These are phyloP conservation scores for Rhopalosiphum nymphaeae DNA, from an alignment of 2,888 invertebrate genomes.

Conservation along the genomic window DNA sequence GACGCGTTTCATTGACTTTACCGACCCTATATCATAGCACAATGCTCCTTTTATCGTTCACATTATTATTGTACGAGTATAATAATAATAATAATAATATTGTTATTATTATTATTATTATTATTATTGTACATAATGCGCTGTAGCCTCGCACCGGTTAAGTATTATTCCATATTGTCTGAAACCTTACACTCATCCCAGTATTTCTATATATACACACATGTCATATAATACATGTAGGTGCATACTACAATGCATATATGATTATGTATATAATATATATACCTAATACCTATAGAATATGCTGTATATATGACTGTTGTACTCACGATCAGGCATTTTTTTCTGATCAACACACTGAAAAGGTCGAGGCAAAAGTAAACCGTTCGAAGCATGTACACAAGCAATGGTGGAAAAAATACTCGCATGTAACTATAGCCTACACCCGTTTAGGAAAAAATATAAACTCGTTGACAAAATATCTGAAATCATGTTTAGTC, in stretches of 20 bases:
- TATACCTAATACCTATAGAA: neutral
- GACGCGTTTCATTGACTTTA: constrained; percentile 59
- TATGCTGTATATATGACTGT: neutral
- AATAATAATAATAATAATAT: constrained; percentile 2
- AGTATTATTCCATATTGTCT: constrained; percentile 3
- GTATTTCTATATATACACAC: neutral
- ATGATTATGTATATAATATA: neutral
- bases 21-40: neutral
- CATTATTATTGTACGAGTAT: constrained; percentile 32
- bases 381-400: neutral
- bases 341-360: neutral
- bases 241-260: neutral
- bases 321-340: neutral
- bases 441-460: neutral
- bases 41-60: constrained; percentile 44
- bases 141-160: neutral
- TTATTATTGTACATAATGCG: constrained; percentile 3
- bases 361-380: neutral
- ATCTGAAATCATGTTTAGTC: neutral
- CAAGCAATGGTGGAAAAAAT: neutral
- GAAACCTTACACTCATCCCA: neutral
- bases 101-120: neutral
- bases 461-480: neutral
- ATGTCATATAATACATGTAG: neutral
- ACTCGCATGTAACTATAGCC: neutral